Conservation (phyloP, 2,888 invertebrate species). For the Leucophenga montana region DNA sequence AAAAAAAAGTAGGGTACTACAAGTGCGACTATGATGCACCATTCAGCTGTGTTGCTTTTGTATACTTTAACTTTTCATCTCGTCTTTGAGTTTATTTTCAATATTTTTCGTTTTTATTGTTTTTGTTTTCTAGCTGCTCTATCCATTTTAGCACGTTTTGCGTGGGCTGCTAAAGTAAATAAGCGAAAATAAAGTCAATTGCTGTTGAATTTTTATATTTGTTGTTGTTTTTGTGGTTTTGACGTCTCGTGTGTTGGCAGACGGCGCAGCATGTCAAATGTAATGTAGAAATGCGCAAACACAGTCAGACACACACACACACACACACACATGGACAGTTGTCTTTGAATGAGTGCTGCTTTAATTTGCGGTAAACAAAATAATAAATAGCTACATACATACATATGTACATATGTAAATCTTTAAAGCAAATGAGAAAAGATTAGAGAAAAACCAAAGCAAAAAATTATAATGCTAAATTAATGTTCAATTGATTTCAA, state of each 20-base stretch:
- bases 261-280: slow-evolving; percentile 10
- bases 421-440: too few relatives aligned
- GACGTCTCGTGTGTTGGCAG: slow-evolving; percentile 29
- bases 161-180: neutral
- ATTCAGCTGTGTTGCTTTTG: too few relatives aligned
- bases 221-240: slow-evolving; percentile 15
- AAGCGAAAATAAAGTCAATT: neutral
- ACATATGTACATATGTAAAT: too few relatives aligned
- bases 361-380: slow-evolving; percentile 20
- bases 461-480: too few relatives aligned
- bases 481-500: too few relatives aligned
- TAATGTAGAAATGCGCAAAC: neutral
- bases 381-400: slow-evolving; percentile 4
- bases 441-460: too few relatives aligned
- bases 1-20: too few relatives aligned
- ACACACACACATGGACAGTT: neutral
- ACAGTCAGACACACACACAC: neutral
- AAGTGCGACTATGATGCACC: too few relatives aligned
- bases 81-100: too few relatives aligned
- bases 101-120: neutral
- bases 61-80: too few relatives aligned
- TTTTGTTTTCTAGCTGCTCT: neutral
- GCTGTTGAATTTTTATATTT: neutral
- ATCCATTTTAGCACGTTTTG: slow-evolving; percentile 12
- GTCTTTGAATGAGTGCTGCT: slow-evolving; percentile 48